Percentiles rank a stretch among this genome's conserved stretches.
These are phyloP conservation scores for Pygathrix nemaeus DNA, from an alignment of 2,113 vertebrate species.

Conservation along the genomic window DNA sequence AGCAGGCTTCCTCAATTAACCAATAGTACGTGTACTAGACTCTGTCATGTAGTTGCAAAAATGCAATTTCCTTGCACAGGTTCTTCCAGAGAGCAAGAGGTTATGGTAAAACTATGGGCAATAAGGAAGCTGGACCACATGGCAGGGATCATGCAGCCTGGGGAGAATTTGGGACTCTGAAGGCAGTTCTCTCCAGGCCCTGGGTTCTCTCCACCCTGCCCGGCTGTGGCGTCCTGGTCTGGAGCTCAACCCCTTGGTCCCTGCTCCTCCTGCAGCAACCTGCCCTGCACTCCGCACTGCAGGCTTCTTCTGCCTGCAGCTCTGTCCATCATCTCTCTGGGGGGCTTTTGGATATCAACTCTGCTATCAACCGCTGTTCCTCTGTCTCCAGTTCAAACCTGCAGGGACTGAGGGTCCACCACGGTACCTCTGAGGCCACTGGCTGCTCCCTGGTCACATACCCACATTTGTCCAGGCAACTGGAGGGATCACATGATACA, in stretches of 20 bases:
- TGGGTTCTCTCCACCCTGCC: too few relatives aligned
- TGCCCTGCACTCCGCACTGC: not conserved
- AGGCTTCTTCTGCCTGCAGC: not conserved
- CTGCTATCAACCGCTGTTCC: not conserved
- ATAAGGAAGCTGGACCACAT: not conserved
- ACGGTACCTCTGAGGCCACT: not conserved
- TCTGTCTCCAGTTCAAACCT: not conserved
- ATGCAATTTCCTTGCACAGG: too few relatives aligned
- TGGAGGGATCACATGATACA: not conserved
- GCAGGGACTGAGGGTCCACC: not conserved
- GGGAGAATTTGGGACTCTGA: not conserved
- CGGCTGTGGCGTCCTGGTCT: too few relatives aligned
- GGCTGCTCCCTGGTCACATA: not conserved
- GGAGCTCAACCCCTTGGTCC: not conserved
- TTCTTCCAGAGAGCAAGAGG: not conserved
- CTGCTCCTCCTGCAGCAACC: not conserved
- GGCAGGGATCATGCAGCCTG: not conserved
- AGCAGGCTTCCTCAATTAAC: conserved; percentile 45
- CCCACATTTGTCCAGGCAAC: not conserved
- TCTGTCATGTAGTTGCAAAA: not conserved
- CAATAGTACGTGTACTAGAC: not conserved
- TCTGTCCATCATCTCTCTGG: not conserved
- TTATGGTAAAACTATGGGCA: not conserved
- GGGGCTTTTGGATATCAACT: not conserved
- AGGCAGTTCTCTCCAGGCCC: too few relatives aligned